Percentiles rank a stretch among this genome's conserved stretches.
Evolutionary conservation across 1,140 invertebrate genomes (phyloP).

Genomic region (Papilio xuthus): DNA sequence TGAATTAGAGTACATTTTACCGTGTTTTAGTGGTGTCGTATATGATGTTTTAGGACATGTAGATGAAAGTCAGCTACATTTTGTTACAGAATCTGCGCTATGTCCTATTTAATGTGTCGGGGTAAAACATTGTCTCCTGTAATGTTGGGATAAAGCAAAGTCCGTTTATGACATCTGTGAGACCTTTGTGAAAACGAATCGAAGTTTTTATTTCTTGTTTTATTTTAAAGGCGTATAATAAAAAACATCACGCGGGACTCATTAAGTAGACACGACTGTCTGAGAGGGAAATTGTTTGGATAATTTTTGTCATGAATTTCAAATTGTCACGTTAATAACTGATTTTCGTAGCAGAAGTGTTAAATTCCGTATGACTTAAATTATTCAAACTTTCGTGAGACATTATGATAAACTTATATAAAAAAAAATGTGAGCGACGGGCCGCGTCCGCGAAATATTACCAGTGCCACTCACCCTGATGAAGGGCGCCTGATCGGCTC

Average conservation of each 20-base stretch:
- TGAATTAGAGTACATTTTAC: conserved; percentile 43
- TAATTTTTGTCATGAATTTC: conserved; percentile 8
- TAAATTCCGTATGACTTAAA: not conserved
- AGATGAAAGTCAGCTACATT: conserved; percentile 62
- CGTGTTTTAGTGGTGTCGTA: not conserved
- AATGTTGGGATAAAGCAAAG: conserved; percentile 75
- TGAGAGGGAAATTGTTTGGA: conserved; percentile 11
- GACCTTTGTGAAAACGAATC: conserved; percentile 68
- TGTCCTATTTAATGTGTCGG: conserved; percentile 72
- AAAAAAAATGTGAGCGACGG: no score
- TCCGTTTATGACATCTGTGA: conserved; percentile 74
- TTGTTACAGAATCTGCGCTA: conserved; percentile 68
- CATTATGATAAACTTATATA: no score
- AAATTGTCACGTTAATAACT: conserved; percentile 1
- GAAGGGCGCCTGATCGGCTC: no score
- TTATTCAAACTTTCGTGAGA: no score
- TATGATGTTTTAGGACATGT: conserved; percentile 38
- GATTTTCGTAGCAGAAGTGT: no score
- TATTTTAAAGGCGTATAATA: conserved; percentile 59
- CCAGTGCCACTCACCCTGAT: no score
- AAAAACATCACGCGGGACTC: conserved; percentile 46
- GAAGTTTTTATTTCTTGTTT: conserved; percentile 72
- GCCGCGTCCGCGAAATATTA: no score
- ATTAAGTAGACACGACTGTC: conserved; percentile 10
- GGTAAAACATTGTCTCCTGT: conserved; percentile 71